Conservation (phyloP, 2,113 vertebrate genomes). For the Lynx canadensis region DNA sequence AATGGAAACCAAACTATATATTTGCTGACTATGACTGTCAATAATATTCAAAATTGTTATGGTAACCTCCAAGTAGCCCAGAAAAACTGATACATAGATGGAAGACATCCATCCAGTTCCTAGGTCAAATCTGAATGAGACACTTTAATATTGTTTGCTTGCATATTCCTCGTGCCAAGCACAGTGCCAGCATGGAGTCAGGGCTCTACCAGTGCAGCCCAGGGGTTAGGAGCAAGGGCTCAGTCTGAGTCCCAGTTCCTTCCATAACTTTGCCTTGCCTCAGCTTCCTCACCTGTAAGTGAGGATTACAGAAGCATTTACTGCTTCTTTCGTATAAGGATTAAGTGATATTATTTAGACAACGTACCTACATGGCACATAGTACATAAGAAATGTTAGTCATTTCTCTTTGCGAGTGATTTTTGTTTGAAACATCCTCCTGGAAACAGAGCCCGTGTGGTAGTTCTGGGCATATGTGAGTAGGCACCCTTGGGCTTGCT, state of each 20-base stretch:
- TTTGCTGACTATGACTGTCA: slow-evolving; percentile 17
- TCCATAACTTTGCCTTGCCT: background rate
- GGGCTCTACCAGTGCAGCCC: background rate
- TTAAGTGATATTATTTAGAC: background rate
- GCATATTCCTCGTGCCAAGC: background rate
- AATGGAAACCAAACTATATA: slow-evolving; percentile 24
- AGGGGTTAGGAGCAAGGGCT: background rate
- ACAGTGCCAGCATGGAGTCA: background rate
- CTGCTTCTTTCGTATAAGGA: background rate
- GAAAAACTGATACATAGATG: background rate
- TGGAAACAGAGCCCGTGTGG: background rate
- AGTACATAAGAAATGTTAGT: background rate
- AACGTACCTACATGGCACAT: background rate
- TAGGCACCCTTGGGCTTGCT: background rate
- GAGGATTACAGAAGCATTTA: background rate
- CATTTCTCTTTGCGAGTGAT: background rate
- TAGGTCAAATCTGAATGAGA: slow-evolving; percentile 27
- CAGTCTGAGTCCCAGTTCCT: background rate
- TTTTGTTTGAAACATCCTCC: background rate
- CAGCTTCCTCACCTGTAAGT: background rate
- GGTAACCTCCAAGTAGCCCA: background rate
- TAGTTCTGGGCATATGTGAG: background rate
- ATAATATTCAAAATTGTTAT: slow-evolving; percentile 18
- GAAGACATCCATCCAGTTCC: background rate
- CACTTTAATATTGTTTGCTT: background rate